These are phyloP conservation scores for Bradypodion pumilum DNA, from an alignment of 2,797 vertebrate genomes.

Conservation along the genomic window DNA sequence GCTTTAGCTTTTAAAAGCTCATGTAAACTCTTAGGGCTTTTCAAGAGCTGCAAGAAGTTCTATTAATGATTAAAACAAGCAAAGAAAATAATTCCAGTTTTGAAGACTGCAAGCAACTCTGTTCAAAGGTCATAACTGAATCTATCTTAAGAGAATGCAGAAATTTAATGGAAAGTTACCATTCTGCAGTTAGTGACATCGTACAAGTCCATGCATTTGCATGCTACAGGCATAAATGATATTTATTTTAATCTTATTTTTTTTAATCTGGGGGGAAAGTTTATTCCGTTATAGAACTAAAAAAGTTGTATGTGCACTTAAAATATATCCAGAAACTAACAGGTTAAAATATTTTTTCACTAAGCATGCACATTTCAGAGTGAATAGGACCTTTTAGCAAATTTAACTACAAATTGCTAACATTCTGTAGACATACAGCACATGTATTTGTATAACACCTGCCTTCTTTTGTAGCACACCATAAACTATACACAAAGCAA, in stretches of 20 bases:
- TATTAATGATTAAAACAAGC: conserved; percentile 42
- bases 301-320: neutral
- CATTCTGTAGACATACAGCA: neutral
- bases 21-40: conserved; percentile 39
- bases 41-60: conserved; percentile 36
- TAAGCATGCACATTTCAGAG: neutral
- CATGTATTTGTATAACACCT: neutral
- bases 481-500: neutral
- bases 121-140: conserved; percentile 31
- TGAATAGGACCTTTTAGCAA: neutral
- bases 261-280: too few relatives aligned
- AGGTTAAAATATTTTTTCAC: neutral
- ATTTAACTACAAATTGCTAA: neutral
- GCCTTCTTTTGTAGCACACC: neutral
- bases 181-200: neutral
- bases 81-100: conserved; percentile 33
- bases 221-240: neutral
- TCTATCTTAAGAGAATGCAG: neutral
- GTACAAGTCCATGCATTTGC: conserved; percentile 8
- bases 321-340: neutral
- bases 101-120: conserved; percentile 24
- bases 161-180: conserved; percentile 30
- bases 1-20: conserved; percentile 53
- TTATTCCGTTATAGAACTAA: neutral
- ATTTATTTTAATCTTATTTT: neutral